Percentiles rank a stretch among this genome's conserved stretches.
Evolutionary conservation across 2,113 vertebrate genomes (phyloP).

Genomic region (Zosterops hypoxanthus): DNA sequence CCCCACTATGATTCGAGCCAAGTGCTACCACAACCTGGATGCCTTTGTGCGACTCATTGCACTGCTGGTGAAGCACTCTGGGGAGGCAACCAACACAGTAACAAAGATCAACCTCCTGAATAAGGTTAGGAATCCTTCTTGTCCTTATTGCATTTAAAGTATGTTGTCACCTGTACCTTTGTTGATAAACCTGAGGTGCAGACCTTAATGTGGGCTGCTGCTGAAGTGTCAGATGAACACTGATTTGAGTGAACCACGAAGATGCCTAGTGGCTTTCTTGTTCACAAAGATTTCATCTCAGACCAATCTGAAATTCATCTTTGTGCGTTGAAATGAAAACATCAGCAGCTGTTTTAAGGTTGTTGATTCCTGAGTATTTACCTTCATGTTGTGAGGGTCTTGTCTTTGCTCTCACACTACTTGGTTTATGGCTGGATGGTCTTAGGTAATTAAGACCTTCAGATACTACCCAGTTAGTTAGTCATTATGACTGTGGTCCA

Average conservation of each 20-base stretch:
- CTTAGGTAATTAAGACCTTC: background rate
- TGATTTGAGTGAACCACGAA: background rate
- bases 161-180: accelerated
- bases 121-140: conserved; percentile 76
- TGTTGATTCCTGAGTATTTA: background rate
- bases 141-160: accelerated
- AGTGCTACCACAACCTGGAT: conserved; percentile 98
- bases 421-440: background rate
- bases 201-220: background rate
- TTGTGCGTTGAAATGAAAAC: background rate
- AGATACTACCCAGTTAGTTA: background rate
- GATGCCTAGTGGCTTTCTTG: background rate
- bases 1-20: conserved; percentile 95
- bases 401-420: background rate
- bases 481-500: background rate
- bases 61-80: conserved; percentile 96
- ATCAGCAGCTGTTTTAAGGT: background rate
- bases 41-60: conserved; percentile 97
- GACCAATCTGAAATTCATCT: background rate
- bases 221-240: background rate
- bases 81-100: conserved; percentile 97
- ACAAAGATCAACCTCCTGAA: conserved; percentile 99
- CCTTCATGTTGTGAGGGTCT: background rate
- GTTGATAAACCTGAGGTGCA: background rate
- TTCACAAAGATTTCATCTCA: background rate